Conservation (phyloP, 2,113 vertebrate genomes). For the Lutjanus erythropterus region DNA sequence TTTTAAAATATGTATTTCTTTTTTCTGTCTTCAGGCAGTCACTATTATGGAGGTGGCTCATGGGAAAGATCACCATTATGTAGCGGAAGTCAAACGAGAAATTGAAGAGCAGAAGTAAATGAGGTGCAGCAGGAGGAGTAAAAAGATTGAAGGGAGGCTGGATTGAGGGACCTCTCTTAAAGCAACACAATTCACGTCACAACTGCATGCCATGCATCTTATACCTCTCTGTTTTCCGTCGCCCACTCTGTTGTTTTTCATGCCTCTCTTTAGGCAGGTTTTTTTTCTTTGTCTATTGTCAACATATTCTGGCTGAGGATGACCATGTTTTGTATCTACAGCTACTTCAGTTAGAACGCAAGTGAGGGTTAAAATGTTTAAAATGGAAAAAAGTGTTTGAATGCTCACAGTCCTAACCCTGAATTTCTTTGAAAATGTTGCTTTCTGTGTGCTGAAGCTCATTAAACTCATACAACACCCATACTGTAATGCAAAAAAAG, state of each 20-base stretch:
- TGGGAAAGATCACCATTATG: slow-evolving; percentile 96
- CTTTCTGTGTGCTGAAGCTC: slow-evolving; percentile 25
- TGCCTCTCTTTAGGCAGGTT: slow-evolving; percentile 11
- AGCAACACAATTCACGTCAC: slow-evolving; percentile 40
- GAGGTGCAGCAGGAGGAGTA: slow-evolving; percentile 28
- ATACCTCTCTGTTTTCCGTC: slow-evolving; percentile 42
- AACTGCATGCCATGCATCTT: slow-evolving; percentile 76
- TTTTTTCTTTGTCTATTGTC: slow-evolving; percentile 39
- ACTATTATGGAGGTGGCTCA: slow-evolving; percentile 97
- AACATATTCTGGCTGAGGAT: slow-evolving; percentile 22
- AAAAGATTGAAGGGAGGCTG: neutral
- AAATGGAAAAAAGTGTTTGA: neutral
- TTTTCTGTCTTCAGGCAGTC: slow-evolving; percentile 87
- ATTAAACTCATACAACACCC: slow-evolving; percentile 1
- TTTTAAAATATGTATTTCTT: neutral
- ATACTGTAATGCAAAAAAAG: neutral
- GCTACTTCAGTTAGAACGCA: slow-evolving; percentile 11
- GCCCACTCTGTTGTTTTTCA: neutral
- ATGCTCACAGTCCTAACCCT: slow-evolving; percentile 13
- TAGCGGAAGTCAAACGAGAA: slow-evolving; percentile 95
- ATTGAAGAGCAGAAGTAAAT: slow-evolving; percentile 87
- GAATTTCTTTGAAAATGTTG: slow-evolving; percentile 20
- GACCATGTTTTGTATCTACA: slow-evolving; percentile 30
- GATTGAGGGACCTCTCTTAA: slow-evolving; percentile 24
- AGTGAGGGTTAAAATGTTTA: neutral